phyloP scores from a whole-genome alignment of 2,888 invertebrate genomes.

The Ligdia adustata region DNA sequence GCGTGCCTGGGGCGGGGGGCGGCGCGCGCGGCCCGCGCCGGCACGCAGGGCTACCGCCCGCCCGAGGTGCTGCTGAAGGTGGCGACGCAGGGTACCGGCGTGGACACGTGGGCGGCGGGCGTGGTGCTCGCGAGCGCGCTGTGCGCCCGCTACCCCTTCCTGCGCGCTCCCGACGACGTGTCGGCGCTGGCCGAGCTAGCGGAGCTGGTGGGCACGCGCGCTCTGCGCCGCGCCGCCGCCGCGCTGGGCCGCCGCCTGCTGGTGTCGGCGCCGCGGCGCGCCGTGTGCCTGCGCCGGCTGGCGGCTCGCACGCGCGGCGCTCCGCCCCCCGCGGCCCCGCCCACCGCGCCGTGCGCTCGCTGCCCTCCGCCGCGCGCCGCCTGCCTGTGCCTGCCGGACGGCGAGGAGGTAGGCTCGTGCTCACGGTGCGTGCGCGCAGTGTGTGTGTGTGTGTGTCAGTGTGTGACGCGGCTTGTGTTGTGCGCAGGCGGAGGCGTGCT shows the following conservation, averaged over 20 bases:
- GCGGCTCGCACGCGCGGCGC: conserved; percentile 24
- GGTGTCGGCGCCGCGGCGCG: conserved; percentile 14
- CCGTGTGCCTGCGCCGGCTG: conserved; percentile 35
- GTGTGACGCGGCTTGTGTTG: not conserved
- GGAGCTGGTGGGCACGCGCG: conserved; percentile 89
- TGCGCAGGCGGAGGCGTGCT: conserved; percentile 46
- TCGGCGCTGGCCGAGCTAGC: conserved; percentile 93
- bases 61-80: conserved; percentile 93
- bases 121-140: conserved; percentile 89
- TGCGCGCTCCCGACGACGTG: conserved; percentile 89
- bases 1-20: conserved; percentile 62
- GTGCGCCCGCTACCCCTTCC: conserved; percentile 92
- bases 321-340: conserved; percentile 28
- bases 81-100: conserved; percentile 91
- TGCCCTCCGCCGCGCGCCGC: conserved; percentile 29
- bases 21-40: conserved; percentile 91
- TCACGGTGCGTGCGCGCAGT: conserved; percentile 33
- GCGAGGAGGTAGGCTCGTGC: too few relatives aligned
- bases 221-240: conserved; percentile 87
- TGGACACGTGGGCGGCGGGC: conserved; percentile 96
- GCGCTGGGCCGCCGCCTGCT: conserved; percentile 70
- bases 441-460: conserved; percentile 53
- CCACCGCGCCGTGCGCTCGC: conserved; percentile 29
- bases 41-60: conserved; percentile 95
- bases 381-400: conserved; percentile 38